Evolutionary conservation across 2,797 vertebrate genomes (phyloP).

Genomic region (Tympanoctomys barrerae): DNA sequence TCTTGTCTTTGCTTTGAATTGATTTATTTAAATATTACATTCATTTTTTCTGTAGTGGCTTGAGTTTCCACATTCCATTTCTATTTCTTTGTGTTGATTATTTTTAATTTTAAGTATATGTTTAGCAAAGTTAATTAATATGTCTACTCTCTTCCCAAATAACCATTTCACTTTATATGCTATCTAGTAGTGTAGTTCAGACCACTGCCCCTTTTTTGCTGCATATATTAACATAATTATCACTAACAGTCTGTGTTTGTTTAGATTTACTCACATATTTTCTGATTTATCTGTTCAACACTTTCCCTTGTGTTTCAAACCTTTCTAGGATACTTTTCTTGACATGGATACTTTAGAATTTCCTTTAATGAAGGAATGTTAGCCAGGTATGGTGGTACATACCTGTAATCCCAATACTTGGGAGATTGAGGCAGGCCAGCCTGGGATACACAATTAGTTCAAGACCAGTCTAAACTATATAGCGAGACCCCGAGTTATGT

Average conservation of each 20-base stretch:
- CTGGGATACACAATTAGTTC: background rate
- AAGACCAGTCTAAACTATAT: background rate
- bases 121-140: slow-evolving; percentile 33
- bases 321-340: background rate
- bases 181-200: background rate
- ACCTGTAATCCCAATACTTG: background rate
- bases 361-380: background rate
- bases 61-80: background rate
- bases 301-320: slow-evolving; percentile 17
- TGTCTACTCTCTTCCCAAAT: slow-evolving; percentile 15
- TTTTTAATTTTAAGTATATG: background rate
- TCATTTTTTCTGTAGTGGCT: slow-evolving; percentile 13
- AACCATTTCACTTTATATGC: background rate
- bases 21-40: background rate
- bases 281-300: slow-evolving; percentile 5
- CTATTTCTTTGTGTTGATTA: background rate
- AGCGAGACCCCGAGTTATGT: background rate
- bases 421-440: background rate
- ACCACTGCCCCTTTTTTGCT: background rate
- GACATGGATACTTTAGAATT: background rate
- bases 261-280: slow-evolving; percentile 3
- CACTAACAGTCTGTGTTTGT: background rate
- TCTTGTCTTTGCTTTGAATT: background rate
- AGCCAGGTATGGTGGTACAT: background rate
- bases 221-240: slow-evolving; percentile 5